Percentiles rank a stretch among this genome's conserved stretches.
Conservation (phyloP, 2,888 invertebrate genomes). For the Drosophila fungiperda region DNA sequence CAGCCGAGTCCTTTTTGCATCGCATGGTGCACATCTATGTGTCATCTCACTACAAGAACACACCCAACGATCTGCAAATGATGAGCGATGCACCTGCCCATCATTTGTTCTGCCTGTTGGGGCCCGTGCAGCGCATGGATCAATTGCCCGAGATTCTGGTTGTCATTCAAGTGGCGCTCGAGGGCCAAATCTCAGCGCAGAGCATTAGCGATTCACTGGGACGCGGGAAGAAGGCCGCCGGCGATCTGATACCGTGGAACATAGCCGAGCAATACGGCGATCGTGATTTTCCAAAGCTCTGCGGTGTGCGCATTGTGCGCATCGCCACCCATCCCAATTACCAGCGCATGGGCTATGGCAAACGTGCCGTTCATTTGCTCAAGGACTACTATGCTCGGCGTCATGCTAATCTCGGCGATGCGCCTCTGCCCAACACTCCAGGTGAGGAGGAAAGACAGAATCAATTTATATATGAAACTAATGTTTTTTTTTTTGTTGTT, state of each 20-base stretch:
- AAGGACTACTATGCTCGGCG: slow-evolving; percentile 95
- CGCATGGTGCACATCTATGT: slow-evolving; percentile 97
- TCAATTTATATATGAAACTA: neutral
- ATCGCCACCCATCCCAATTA: slow-evolving; percentile 99
- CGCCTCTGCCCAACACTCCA: slow-evolving; percentile 40
- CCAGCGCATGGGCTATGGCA: slow-evolving; percentile 98
- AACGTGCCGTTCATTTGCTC: slow-evolving; percentile 92
- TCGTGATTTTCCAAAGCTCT: slow-evolving; percentile 94
- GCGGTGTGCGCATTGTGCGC: slow-evolving; percentile 96
- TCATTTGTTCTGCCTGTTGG: slow-evolving; percentile 96
- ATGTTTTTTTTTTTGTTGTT: neutral
- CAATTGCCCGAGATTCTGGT: slow-evolving; percentile 96
- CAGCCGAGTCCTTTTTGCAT: slow-evolving; percentile 96
- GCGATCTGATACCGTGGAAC: slow-evolving; percentile 99
- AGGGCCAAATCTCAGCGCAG: slow-evolving; percentile 89
- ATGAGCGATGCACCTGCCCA: slow-evolving; percentile 99
- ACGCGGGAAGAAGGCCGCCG: slow-evolving; percentile 95
- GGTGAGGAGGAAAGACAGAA: slow-evolving; percentile 26
- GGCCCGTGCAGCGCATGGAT: slow-evolving; percentile 91
- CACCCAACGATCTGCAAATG: slow-evolving; percentile 99
- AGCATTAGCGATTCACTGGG: slow-evolving; percentile 92
- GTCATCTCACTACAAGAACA: slow-evolving; percentile 99
- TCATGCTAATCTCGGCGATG: slow-evolving; percentile 89
- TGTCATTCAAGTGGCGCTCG: slow-evolving; percentile 93
- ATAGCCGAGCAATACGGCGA: slow-evolving; percentile 98